phyloP scores from a whole-genome alignment of 2,113 vertebrate species.

The Ammodytes marinus region DNA sequence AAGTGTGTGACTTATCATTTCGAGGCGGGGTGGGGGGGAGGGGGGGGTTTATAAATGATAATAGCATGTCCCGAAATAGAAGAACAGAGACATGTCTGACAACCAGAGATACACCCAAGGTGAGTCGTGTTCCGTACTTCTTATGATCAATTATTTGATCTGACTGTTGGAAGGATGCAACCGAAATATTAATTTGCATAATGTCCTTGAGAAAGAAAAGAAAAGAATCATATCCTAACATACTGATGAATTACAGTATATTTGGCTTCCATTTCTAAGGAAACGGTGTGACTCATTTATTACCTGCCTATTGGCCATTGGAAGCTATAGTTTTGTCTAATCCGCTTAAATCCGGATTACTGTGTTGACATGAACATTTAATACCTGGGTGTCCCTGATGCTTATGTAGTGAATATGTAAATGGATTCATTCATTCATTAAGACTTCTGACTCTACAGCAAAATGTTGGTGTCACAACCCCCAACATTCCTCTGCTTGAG shows the following conservation, averaged over 20 bases:
- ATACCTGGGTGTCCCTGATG: constrained; percentile 19
- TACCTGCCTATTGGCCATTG: constrained; percentile 23
- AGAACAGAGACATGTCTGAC: constrained; percentile 23
- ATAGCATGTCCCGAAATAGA: constrained; percentile 14
- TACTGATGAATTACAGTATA: not conserved
- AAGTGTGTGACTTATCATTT: constrained; percentile 56
- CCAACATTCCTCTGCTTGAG: no score
- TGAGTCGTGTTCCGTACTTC: constrained; percentile 4
- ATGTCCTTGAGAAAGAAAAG: not conserved
- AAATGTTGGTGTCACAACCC: no score
- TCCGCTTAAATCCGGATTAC: constrained; percentile 36
- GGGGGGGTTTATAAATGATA: constrained; percentile 25
- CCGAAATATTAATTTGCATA: constrained; percentile 27
- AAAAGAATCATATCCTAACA: not conserved
- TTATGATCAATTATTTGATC: constrained; percentile 22
- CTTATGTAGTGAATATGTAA: no score
- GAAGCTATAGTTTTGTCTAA: constrained; percentile 41
- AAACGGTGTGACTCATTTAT: constrained; percentile 1
- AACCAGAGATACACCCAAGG: constrained; percentile 16
- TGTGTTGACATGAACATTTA: constrained; percentile 44
- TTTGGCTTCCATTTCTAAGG: constrained; percentile 2
- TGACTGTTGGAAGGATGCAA: not conserved
- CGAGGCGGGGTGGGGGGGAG: not conserved
- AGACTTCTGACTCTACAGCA: no score
- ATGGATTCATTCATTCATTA: no score